Evolutionary conservation across 2,797 vertebrate genomes (phyloP), one percentile per base, ranked within the genome.

Genomic region (Ambastaia sidthimunki): DNA sequence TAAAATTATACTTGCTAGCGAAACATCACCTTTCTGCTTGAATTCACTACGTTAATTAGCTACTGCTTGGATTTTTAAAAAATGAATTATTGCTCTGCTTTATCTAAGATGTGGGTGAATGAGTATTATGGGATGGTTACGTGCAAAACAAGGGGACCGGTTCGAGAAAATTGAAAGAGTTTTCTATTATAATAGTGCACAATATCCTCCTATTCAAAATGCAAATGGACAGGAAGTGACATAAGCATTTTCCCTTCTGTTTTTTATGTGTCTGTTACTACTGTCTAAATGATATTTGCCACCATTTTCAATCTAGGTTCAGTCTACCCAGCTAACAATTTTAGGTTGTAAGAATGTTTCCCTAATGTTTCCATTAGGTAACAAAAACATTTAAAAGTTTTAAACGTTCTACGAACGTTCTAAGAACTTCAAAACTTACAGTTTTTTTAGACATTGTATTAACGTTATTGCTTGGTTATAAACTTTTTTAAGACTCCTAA

Each of bases 21-120:
- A 91, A 93, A 87, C 83, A 86, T 87, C 76, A 89, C 85, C 48
- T 92, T 95, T 91, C 91, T 92, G 92, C 85, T 94, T 91, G 89
- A 91, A 92, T 93, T 94, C 93, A 93, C 92, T 90, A 80, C 89
- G 88, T 94, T 94, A 91, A 93, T 95, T 91, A 94, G 86, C 80
- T 86, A 85, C 90, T 70, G 78, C 91, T 90, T 80, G 87, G 81
- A 83, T 89, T 93, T 91, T 92, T 87, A 67, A 90, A 54, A 44
- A 87, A 91, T 87, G 88, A 91, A 92, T 91, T 90, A 91, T 89
- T 92, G 87, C 90, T 86, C 68, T 16, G 76, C 66, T 82, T 90
- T 92, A 89, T 93, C 92, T 83, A 86, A 65, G 88, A 90, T 91
- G 84, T 92, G 80, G 89, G 90, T 93, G 93, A 91, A 90, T 89